Percentiles rank a stretch among this genome's conserved stretches.
These are phyloP conservation scores for Merluccius polli DNA, from an alignment of 2,797 vertebrate genomes.

Conservation along the genomic window DNA sequence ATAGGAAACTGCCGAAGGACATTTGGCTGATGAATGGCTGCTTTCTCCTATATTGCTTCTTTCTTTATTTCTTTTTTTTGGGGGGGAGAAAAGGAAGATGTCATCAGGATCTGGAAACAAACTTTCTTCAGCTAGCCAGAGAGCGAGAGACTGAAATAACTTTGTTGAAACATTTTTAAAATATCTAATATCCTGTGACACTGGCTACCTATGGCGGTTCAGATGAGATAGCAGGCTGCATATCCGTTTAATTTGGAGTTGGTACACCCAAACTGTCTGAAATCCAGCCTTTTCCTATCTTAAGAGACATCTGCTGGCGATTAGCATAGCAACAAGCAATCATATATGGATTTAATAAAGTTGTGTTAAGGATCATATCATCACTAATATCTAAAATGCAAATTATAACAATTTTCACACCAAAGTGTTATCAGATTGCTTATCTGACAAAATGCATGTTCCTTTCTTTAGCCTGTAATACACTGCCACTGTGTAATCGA, in stretches of 20 bases:
- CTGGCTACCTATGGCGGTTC: constrained; percentile 29
- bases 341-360: constrained; percentile 24
- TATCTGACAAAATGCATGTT: neutral
- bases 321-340: constrained; percentile 11
- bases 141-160: constrained; percentile 12
- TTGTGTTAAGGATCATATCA: neutral
- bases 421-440: neutral
- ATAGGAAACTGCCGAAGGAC: constrained; percentile 68
- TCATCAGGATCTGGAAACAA: constrained; percentile 50
- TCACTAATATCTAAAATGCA: neutral
- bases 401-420: constrained; percentile 7
- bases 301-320: constrained; percentile 11
- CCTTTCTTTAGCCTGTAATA: neutral
- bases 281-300: constrained; percentile 17
- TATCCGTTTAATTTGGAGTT: constrained; percentile 35
- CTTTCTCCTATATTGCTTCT: constrained; percentile 34
- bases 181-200: constrained; percentile 53
- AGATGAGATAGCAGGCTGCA: constrained; percentile 36
- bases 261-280: constrained; percentile 22
- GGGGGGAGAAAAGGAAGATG: constrained; percentile 10
- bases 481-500: neutral
- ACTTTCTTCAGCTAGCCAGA: constrained; percentile 3
- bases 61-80: neutral
- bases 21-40: constrained; percentile 61
- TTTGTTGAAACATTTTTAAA: constrained; percentile 8